A percentile compares a stretch with the other conserved stretches of the same genome.
phyloP scores from a whole-genome alignment of 37 sponge, comb jelly and placozoan species.

The Axinella damicornis region DNA sequence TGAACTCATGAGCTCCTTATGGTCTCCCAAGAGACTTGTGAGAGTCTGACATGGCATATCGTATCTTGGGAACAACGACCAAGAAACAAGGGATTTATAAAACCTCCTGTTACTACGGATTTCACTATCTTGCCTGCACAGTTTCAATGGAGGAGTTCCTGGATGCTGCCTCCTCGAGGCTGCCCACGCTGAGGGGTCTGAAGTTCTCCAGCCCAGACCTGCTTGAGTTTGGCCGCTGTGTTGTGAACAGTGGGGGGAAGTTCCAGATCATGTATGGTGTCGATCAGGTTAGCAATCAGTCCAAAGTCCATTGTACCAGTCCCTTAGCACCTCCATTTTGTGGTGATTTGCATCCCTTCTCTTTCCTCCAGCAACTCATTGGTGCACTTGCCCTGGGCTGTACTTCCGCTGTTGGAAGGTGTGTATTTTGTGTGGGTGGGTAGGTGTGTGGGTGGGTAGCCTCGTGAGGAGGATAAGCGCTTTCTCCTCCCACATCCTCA shows the following conservation, averaged over 20 bases:
- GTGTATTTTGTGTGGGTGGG: background rate
- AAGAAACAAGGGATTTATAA: no score
- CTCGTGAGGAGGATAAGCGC: no score
- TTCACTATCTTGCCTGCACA: background rate
- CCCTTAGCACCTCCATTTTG: no score
- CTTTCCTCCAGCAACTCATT: slow-evolving; percentile 65
- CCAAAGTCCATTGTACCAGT: no score
- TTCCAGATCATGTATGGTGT: slow-evolving; percentile 73
- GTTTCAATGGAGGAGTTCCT: slow-evolving; percentile 77
- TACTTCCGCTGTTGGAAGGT: slow-evolving; percentile 72
- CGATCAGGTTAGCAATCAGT: slow-evolving; percentile 60
- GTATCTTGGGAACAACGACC: no score
- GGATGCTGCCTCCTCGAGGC: slow-evolving; percentile 37
- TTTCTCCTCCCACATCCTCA: no score
- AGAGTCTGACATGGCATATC: no score
- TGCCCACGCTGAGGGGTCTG: slow-evolving; percentile 73
- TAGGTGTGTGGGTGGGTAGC: no score
- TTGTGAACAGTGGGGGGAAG: slow-evolving; percentile 37
- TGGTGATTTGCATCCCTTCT: no score
- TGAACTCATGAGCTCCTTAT: no score
- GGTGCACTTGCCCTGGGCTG: slow-evolving; percentile 70
- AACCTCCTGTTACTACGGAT: no score
- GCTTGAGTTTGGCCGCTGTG: slow-evolving; percentile 58
- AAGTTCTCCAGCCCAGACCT: slow-evolving; percentile 67
- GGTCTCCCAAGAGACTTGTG: no score